A percentile compares a stretch with the other conserved stretches of the same genome.
These are phyloP conservation scores for Mantis religiosa DNA, from an alignment of 2,888 invertebrate genomes.

Conservation along the genomic window DNA sequence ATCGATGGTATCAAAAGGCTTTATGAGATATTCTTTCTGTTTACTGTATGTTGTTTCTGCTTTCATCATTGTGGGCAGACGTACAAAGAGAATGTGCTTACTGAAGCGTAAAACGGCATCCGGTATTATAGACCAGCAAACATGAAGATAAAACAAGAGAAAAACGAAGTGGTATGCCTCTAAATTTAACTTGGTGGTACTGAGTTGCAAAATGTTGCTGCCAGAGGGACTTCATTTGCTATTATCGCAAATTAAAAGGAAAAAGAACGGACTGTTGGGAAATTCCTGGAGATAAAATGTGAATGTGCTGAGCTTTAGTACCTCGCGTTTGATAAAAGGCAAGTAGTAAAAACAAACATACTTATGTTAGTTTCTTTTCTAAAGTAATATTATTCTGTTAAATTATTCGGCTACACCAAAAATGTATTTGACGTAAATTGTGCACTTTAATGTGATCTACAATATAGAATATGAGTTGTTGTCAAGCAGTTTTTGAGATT, in stretches of 20 bases:
- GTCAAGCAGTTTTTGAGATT: no score
- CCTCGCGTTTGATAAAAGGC: no score
- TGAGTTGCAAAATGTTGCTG: background rate
- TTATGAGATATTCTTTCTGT: background rate
- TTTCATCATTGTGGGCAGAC: background rate
- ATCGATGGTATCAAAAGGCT: background rate
- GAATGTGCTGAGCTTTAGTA: no score
- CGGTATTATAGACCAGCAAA: background rate
- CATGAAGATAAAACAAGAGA: background rate
- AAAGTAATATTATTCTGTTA: no score
- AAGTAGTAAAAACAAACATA: no score
- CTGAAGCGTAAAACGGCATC: background rate
- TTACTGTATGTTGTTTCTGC: background rate
- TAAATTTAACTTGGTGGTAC: background rate
- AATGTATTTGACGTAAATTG: no score
- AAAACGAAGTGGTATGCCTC: background rate
- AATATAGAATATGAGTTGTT: no score
- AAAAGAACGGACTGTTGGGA: no score
- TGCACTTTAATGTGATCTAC: no score
- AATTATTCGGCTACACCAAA: no score
- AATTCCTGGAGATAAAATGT: background rate
- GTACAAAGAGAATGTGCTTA: background rate
- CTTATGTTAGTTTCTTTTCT: no score
- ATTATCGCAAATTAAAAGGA: background rate
- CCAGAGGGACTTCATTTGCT: background rate